A percentile compares a stretch with the other conserved stretches of the same genome.
These are phyloP conservation scores for Catajapyx aquilonaris DNA, from an alignment of 1,140 invertebrate genomes.

Conservation along the genomic window DNA sequence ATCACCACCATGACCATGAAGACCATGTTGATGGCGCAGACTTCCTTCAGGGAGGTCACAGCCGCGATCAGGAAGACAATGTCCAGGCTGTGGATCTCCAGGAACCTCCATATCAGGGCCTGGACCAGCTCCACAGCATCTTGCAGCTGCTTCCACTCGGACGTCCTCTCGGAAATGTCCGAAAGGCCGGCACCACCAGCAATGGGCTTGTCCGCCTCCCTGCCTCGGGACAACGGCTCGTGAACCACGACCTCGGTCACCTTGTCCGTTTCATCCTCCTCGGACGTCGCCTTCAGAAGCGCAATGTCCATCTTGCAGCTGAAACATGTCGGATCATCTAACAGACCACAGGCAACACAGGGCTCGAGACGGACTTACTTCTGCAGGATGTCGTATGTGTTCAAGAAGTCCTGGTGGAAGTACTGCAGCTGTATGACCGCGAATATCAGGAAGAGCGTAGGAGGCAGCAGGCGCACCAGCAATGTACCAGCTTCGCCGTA, in stretches of 20 bases:
- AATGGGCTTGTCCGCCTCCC: too few species aligned
- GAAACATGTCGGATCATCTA: neutral
- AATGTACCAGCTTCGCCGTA: slow-evolving; percentile 74
- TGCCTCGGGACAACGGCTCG: too few species aligned
- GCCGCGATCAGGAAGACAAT: slow-evolving; percentile 50
- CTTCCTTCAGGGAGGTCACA: slow-evolving; percentile 50
- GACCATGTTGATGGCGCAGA: slow-evolving; percentile 55
- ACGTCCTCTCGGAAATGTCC: too few species aligned
- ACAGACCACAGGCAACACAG: neutral
- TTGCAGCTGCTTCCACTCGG: neutral
- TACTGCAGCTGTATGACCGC: slow-evolving; percentile 92
- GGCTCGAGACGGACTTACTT: slow-evolving; percentile 14
- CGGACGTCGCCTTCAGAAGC: too few species aligned
- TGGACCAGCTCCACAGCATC: slow-evolving; percentile 13
- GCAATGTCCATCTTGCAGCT: too few species aligned
- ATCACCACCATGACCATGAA: slow-evolving; percentile 56
- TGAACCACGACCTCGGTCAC: too few species aligned
- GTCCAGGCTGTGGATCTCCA: slow-evolving; percentile 86
- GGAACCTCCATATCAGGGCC: slow-evolving; percentile 49
- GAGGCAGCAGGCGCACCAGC: slow-evolving; percentile 73
- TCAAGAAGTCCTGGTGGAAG: slow-evolving; percentile 79
- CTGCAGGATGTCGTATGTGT: slow-evolving; percentile 42
- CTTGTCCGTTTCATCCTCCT: neutral
- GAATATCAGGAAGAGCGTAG: slow-evolving; percentile 80
- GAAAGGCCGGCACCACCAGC: too few species aligned